Evolutionary conservation across 1,140 invertebrate genomes (phyloP).

Genomic region (Drosophila prosaltans): DNA sequence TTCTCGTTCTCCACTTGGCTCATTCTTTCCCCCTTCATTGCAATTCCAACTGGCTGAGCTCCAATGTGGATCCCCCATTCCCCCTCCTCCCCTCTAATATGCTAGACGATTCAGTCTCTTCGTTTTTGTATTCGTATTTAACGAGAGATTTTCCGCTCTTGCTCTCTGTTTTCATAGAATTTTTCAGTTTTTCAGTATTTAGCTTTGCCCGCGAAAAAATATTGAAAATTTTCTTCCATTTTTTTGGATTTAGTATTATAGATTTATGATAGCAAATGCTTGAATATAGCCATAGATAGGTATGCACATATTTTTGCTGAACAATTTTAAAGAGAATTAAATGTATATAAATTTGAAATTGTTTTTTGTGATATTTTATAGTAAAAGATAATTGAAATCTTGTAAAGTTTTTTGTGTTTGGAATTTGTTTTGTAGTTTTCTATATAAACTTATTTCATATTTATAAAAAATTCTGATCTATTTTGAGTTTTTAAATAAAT

Average conservation of each 20-base stretch:
- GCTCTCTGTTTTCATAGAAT: slow-evolving; percentile 9
- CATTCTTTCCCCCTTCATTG: slow-evolving; percentile 40
- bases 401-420: too few relatives aligned
- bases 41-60: slow-evolving; percentile 72
- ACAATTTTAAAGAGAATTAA: too few relatives aligned
- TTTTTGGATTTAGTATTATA: slow-evolving; percentile 3
- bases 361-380: too few relatives aligned
- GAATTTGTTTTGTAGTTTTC: too few relatives aligned
- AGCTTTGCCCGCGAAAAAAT: slow-evolving; percentile 1
- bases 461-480: too few relatives aligned
- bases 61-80: slow-evolving; percentile 42
- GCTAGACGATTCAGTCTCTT: slow-evolving; percentile 28
- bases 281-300: background rate
- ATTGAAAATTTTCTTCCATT: background rate
- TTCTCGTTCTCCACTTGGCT: slow-evolving; percentile 19
- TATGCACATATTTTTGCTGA: too few relatives aligned
- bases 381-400: too few relatives aligned
- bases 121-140: slow-evolving; percentile 33
- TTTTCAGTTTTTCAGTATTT: background rate
- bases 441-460: too few relatives aligned
- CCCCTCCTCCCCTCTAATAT: slow-evolving; percentile 15
- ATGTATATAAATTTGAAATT: too few relatives aligned
- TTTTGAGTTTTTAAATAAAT: too few relatives aligned
- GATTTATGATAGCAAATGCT: background rate
- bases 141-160: background rate